A percentile compares a stretch with the other conserved stretches of the same genome.
These are phyloP conservation scores for Erinaceus europaeus DNA, from an alignment of 2,113 vertebrate species.

Conservation along the genomic window DNA sequence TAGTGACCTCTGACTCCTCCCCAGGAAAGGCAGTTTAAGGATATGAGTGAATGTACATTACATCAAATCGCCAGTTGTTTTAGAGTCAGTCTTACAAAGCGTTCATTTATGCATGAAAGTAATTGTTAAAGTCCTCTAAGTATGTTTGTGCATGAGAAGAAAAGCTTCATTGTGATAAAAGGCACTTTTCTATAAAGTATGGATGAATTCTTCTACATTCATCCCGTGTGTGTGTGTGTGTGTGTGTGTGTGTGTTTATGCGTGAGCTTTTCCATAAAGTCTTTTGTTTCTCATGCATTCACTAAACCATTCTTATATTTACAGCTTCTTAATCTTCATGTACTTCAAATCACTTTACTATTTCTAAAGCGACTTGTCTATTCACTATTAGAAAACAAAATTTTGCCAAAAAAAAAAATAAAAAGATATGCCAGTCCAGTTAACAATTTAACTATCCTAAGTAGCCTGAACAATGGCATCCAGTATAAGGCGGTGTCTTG, in stretches of 20 bases:
- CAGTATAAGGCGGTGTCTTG: slow-evolving; percentile 79
- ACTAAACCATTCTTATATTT: slow-evolving; percentile 46
- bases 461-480: slow-evolving; percentile 76
- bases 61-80: neutral
- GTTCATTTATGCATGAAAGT: neutral
- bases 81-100: neutral
- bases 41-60: neutral
- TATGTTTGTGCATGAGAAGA: neutral
- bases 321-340: neutral
- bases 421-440: slow-evolving; percentile 57
- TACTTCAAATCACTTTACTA: neutral
- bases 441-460: slow-evolving; percentile 77
- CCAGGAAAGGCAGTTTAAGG: neutral
- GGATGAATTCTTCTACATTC: neutral
- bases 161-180: slow-evolving; percentile 33
- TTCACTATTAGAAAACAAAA: slow-evolving; percentile 51
- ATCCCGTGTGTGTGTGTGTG: neutral
- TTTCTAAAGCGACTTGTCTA: neutral
- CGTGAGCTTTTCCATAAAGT: slow-evolving; percentile 11
- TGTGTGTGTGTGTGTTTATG: neutral
- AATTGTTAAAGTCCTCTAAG: neutral
- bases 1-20: neutral
- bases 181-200: neutral
- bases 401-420: neutral
- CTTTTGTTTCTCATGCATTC: slow-evolving; percentile 21